Base-by-base conservation (phyloP, 2,113 vertebrate genomes). In the Podarcis raffonei region DNA sequence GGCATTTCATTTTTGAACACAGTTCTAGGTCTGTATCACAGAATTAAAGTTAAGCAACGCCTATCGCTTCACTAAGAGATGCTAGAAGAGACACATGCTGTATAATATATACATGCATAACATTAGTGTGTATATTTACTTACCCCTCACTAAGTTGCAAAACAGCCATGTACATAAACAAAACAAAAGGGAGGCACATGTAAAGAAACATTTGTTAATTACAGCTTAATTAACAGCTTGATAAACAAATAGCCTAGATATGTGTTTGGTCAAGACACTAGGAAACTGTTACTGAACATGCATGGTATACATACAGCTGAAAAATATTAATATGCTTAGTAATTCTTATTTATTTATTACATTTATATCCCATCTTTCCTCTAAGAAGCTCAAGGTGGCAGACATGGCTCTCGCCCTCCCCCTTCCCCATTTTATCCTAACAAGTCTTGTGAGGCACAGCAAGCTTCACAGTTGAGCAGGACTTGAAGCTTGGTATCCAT, bases 61-160 rank as follows among this genome's bases (percentile, higher is more conserved):
- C 27, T 86, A 48, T 65, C 5, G 4, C 13, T 88, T 88, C n/a
- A 77, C 42, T 88, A 53, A 57, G 22, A 25, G 3, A 15, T 87
- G 59, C 23, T 83, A 83, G 83, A 42, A 53, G 48, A 53, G 48
- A 53, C 11, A 53, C 48, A 53, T 53, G 48, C 48, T 53, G 48
- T 48, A 48, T 48, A 12, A 74, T 6, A 22, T 7, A 32, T 92
- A 86, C 94, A 95, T 95, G 94, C 92, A 90, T 30, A 85, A 59
- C 87, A 93, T 48, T 23, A 57, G 27, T 42, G 30, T 20, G 80
- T 0, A 1, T 57, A 59, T 2, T 78, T 93, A 97, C 97, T 97
- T 94, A 98, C 97, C 97, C 97, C 92, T 98, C 97, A 12, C 97
- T 97, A 96, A 93, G 93, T 95, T 94, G 92, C 91, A 94, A 94